These are phyloP conservation scores for Microplitis demolitor DNA, from an alignment of 1,140 invertebrate genomes.

Conservation along the genomic window DNA sequence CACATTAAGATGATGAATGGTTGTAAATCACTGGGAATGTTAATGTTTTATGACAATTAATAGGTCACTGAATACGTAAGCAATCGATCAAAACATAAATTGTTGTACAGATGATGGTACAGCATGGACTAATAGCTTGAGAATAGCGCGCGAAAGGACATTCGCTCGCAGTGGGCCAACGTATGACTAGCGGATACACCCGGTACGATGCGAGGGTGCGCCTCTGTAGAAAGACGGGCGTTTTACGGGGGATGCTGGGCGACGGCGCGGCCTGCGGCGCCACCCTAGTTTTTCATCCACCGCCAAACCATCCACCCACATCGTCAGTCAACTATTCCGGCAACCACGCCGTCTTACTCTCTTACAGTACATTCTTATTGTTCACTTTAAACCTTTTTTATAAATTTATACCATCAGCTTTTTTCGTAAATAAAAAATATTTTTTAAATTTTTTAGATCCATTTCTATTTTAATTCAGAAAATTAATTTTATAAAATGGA, in stretches of 20 bases:
- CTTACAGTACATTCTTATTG: constrained; percentile 18
- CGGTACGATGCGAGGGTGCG: constrained; percentile 52
- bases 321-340: constrained; percentile 26
- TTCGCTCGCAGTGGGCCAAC: constrained; percentile 53
- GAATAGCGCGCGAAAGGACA: constrained; percentile 24
- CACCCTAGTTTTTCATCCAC: constrained; percentile 44
- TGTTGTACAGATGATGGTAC: not conserved
- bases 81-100: not conserved
- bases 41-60: not conserved
- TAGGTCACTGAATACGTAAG: not conserved
- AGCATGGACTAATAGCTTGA: constrained; percentile 17
- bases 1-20: not conserved
- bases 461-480: too few species aligned
- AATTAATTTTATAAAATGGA: too few species aligned
- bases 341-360: constrained; percentile 26
- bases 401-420: too few species aligned
- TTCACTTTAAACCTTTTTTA: not conserved
- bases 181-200: constrained; percentile 59
- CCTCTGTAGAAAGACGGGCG: constrained; percentile 42
- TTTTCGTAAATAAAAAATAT: too few species aligned
- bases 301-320: constrained; percentile 9
- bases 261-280: constrained; percentile 59
- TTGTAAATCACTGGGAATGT: not conserved
- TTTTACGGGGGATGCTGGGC: constrained; percentile 57
- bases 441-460: too few species aligned